Conservation (phyloP, 2,888 invertebrate species). For the Rhamphomyia laevipes region DNA sequence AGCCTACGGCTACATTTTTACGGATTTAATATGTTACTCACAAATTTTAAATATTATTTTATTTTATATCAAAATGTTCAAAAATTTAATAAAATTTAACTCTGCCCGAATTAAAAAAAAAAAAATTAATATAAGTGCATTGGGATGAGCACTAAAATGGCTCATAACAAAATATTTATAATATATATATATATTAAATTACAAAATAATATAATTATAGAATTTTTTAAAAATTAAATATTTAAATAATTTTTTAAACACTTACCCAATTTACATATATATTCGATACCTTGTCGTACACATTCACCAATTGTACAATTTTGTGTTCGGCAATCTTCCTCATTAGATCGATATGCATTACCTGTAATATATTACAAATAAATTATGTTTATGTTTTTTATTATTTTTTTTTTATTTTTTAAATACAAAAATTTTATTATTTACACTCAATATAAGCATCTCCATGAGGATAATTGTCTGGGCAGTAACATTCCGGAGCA, state of each 20-base stretch:
- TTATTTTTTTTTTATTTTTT: background rate
- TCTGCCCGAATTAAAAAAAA: too few species aligned
- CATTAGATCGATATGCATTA: slow-evolving; percentile 45
- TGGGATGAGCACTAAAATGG: background rate
- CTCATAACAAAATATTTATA: background rate
- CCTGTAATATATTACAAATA: slow-evolving; percentile 36
- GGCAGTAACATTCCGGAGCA: slow-evolving; percentile 73
- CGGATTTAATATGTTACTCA: slow-evolving; percentile 12
- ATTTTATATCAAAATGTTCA: too few species aligned
- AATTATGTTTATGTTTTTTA: background rate
- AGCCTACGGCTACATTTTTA: slow-evolving; percentile 14
- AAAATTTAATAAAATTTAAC: too few species aligned
- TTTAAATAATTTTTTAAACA: slow-evolving; percentile 11
- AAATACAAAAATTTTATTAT: slow-evolving; percentile 2
- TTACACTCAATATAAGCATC: slow-evolving; percentile 77
- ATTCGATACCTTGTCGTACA: slow-evolving; percentile 70
- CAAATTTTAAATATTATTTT: slow-evolving; percentile 2
- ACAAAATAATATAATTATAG: background rate
- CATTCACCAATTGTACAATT: slow-evolving; percentile 80
- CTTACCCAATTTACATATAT: slow-evolving; percentile 46
- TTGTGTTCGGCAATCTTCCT: slow-evolving; percentile 64
- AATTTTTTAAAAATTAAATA: too few species aligned
- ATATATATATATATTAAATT: background rate
- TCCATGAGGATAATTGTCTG: slow-evolving; percentile 66
- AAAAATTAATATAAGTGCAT: too few species aligned